phyloP scores from a whole-genome alignment of 2,797 vertebrate genomes.

The Nasua narica region DNA sequence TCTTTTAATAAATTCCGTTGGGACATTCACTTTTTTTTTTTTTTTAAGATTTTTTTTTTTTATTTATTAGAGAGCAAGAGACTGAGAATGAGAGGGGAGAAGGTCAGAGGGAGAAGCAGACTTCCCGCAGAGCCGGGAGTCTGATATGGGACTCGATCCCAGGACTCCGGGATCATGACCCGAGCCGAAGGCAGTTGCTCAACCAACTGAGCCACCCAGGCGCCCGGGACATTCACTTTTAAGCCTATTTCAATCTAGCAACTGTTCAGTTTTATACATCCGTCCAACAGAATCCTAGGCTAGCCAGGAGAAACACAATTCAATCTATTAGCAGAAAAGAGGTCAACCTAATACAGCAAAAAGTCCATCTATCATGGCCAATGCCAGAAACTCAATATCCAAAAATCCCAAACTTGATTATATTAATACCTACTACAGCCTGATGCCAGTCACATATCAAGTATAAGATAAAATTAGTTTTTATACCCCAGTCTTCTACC shows the following conservation, averaged over 20 bases:
- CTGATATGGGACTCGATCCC: too few species aligned
- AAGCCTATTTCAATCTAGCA: slow-evolving; percentile 1
- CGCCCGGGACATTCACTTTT: background rate
- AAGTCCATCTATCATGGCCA: background rate
- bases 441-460: background rate
- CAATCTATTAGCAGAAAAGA: background rate
- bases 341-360: background rate
- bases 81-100: too few species aligned
- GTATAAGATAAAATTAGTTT: slow-evolving; percentile 10
- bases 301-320: background rate
- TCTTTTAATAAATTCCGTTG: background rate
- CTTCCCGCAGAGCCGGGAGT: too few species aligned
- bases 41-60: too few species aligned
- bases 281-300: background rate
- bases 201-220: too few species aligned
- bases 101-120: too few species aligned
- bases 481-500: background rate
- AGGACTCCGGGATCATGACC: too few species aligned
- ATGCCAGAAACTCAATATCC: background rate
- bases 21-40: too few species aligned
- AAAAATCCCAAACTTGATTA: background rate
- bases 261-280: background rate
- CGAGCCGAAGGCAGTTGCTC: too few species aligned
- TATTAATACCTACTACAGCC: background rate
- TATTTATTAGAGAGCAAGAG: too few species aligned